phyloP scores from a whole-genome alignment of 2,113 vertebrate species.

The cat (Felis catus) region DNA sequence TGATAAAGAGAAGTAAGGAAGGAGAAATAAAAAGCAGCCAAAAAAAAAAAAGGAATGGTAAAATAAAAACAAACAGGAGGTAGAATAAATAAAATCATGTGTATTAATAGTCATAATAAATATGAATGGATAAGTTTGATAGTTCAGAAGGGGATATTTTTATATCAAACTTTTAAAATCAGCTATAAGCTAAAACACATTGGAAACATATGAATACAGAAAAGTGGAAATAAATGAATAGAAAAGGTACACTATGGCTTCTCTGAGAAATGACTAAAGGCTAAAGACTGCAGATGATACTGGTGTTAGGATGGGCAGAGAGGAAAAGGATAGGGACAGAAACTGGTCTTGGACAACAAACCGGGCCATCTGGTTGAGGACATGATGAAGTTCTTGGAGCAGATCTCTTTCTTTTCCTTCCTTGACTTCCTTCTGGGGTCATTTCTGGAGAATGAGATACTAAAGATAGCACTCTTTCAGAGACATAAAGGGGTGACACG shows the following conservation, averaged over 20 bases:
- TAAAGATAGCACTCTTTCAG: not conserved
- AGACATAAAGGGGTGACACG: not conserved
- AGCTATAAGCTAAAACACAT: not conserved
- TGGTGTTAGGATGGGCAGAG: not conserved
- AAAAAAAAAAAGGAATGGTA: not conserved
- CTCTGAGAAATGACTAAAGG: not conserved
- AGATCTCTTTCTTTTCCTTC: not conserved
- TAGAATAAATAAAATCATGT: not conserved
- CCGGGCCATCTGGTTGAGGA: not conserved
- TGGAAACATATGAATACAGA: not conserved
- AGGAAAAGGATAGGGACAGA: not conserved
- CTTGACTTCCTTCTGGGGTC: not conserved
- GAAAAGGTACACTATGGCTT: not conserved
- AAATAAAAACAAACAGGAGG: not conserved
- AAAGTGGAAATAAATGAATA: not conserved
- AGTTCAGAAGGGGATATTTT: not conserved
- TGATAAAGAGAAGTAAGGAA: not conserved
- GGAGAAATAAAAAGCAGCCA: not conserved
- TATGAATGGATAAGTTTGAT: not conserved
- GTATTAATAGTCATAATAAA: not conserved
- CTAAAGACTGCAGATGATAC: not conserved
- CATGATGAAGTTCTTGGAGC: not conserved
- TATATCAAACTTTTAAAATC: not conserved
- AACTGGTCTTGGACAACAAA: not conserved
- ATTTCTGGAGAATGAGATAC: not conserved